Evolutionary conservation across 1,140 invertebrate genomes (phyloP), one percentile per base, ranked within the genome.

Genomic region (Drosophila athabasca): DNA sequence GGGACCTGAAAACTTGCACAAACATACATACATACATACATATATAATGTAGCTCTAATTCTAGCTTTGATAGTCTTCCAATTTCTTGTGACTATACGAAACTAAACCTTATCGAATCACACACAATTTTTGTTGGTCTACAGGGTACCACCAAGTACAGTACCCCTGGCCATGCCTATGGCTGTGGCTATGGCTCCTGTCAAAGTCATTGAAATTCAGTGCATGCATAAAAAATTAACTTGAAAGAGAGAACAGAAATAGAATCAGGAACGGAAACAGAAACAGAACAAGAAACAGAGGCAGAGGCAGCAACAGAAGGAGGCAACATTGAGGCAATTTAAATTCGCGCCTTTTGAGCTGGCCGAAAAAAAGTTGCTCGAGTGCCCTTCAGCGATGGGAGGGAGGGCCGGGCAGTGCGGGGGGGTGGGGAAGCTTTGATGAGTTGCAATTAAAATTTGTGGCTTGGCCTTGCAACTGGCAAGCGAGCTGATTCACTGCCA

Each of bases 151-250:
- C 3, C 35, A 39, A 39, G 1, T 39, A 39, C 11, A 39, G 35
- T 5, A 13, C 1, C 11, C 35, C 4, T 2, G 8, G 3, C 35
- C 3, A 9, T 39, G 11, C 11, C 3, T 11, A 4, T 3, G 11
- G 9, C 11, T 11, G 11, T 3, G 11, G 9, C 11, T 11, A n/a
- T 39, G 9, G 24, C 22, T 39, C 48, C 75, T 77, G 75, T 77
- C 75, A 77, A 77, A 77, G 75, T 74, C 71, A 77, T 77, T 77
- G 64, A 77, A 77, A 77, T 77, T 77, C 75, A 77, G 71, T 74
- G 65, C 75, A 77, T 77, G 75, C 75, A 74, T 77, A 77, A 77
- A 69, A 75, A 77, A 77, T 77, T 75, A 75, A 69, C 54, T 75
- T 77, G 66, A 19, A 19, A 44, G 22, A 44, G 43, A 24, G 54